Conservation (phyloP, 1,140 invertebrate species). For the Cephus cinctus region DNA sequence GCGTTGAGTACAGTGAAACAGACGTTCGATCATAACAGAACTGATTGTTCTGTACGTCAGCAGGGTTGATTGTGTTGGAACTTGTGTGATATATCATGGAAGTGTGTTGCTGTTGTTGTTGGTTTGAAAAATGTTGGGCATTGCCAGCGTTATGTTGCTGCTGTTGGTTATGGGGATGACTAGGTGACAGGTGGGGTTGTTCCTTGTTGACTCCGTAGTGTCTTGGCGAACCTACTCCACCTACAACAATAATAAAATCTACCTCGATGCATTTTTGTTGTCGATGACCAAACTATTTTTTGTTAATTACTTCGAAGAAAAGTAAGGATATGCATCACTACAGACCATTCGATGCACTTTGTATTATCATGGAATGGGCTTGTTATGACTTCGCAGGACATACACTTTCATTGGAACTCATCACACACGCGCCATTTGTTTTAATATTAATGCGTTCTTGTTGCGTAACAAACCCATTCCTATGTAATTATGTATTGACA, state of each 20-base stretch:
- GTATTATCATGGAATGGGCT: no score
- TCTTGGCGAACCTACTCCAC: constrained; percentile 61
- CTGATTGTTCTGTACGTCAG: constrained; percentile 56
- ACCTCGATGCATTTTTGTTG: constrained; percentile 10
- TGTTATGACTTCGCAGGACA: no score
- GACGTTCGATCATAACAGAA: constrained; percentile 64
- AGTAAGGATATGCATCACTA: no score
- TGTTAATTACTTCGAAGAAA: no score
- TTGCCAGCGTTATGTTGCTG: constrained; percentile 53
- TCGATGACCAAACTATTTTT: no score
- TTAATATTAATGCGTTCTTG: no score
- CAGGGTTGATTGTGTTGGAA: constrained; percentile 46
- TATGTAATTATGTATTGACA: no score
- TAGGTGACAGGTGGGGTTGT: constrained; percentile 56
- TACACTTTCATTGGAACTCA: no score
- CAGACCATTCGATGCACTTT: no score
- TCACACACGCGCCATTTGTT: no score
- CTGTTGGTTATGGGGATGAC: constrained; percentile 55
- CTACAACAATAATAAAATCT: constrained; percentile 55
- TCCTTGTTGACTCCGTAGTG: constrained; percentile 54
- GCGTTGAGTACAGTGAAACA: constrained; percentile 57
- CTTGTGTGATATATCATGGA: constrained; percentile 58
- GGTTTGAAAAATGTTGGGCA: constrained; percentile 51
- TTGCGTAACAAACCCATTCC: no score
- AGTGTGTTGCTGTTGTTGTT: constrained; percentile 55